Base-by-base conservation (phyloP, 2,113 vertebrate species). In the Bubo bubo region DNA sequence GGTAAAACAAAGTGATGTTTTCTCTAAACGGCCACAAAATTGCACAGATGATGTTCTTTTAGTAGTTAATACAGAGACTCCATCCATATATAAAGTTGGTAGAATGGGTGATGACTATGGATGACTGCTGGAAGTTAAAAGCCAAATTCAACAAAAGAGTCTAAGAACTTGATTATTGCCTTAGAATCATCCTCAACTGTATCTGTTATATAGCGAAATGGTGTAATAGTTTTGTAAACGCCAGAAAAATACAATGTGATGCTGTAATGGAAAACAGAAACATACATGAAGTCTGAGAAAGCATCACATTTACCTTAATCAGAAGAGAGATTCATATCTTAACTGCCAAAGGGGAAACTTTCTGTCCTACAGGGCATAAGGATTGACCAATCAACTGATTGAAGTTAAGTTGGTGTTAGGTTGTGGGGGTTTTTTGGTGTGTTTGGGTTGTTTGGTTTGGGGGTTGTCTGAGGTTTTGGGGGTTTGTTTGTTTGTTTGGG, bases 21-120 rank as follows among this genome's bases (percentile, higher is more conserved):
- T 87, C 83, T 90, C 89, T 86, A 71, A 39, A 66, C 24, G 39
- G 53, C 79, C 88, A 86, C 75, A 53, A 64, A 93, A 90, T 39
- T 58, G 34, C 49, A 47, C 1, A 27, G 93, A 79, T 80, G 5
- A 74, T 27, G 60, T 49, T 77, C 32, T 26, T 70, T 35, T 3
- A 39, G 24, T 26, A 56, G 23, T 26, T 64, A 93, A 60, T 50
- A 88, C 37, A 79, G 55, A 64, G 35, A 24, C 34, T 83, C 37
- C 64, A 63, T 32, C 18, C 13, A 1, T 3, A 7, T 2, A 22
- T 19, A 2, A 27, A 43, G 15, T 0, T 62, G 18, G 68, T 21
- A 89, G 83, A 81, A 71, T 5, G 8, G 79, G 21, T 62, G 93
- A 72, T 86, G 83, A 47, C 84, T 93, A 12, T 10, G n/a, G 41